Conservation (phyloP, 2,797 vertebrate genomes). For the Pangasius krempfi region DNA sequence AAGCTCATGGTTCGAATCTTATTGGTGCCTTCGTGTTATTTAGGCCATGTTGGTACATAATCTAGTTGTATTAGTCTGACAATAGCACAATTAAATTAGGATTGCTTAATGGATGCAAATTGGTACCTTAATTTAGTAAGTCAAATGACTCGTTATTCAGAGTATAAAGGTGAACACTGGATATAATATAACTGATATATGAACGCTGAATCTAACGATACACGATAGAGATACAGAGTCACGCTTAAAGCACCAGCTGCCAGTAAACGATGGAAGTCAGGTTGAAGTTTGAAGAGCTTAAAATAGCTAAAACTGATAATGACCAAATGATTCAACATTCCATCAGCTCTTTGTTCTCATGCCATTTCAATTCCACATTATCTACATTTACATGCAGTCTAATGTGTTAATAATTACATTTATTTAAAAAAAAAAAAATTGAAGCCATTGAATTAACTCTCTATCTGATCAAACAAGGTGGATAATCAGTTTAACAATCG, state of each 20-base stretch:
- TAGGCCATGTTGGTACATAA: background rate
- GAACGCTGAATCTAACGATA: background rate
- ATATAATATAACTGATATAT: background rate
- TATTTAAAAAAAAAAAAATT: background rate
- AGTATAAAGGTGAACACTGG: background rate
- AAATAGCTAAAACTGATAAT: background rate
- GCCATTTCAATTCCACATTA: background rate
- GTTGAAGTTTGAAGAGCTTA: background rate
- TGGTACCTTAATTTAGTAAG: background rate
- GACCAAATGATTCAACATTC: background rate
- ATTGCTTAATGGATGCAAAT: slow-evolving; percentile 15
- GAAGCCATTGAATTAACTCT: background rate
- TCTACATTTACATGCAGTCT: slow-evolving; percentile 3
- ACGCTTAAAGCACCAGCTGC: background rate
- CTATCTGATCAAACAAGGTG: slow-evolving; percentile 21
- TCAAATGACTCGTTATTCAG: background rate
- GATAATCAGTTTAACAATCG: slow-evolving; percentile 19
- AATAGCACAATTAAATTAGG: background rate
- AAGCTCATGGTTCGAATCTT: background rate
- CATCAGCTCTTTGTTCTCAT: background rate
- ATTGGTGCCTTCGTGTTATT: background rate
- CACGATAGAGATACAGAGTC: background rate
- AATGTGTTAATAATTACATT: background rate
- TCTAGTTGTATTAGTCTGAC: background rate
- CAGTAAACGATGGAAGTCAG: background rate